A percentile compares a stretch with the other conserved stretches of the same genome.
These are phyloP conservation scores for Caenorhabditis panamensis DNA, from an alignment of 2,888 invertebrate genomes.

Conservation along the genomic window DNA sequence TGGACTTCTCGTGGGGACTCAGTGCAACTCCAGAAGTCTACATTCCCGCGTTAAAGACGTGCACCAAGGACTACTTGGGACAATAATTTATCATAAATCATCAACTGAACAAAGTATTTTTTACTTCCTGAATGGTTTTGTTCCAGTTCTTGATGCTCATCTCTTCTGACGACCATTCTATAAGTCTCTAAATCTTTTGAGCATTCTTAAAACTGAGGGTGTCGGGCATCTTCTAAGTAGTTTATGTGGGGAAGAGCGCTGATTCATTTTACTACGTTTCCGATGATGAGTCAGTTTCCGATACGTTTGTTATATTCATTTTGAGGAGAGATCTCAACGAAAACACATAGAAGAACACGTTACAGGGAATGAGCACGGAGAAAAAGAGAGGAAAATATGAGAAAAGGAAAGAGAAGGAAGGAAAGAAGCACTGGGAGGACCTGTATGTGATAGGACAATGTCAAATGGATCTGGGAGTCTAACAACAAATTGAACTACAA, in stretches of 20 bases:
- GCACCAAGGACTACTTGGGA: slow-evolving; percentile 47
- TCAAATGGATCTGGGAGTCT: background rate
- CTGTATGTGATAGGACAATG: slow-evolving; percentile 3
- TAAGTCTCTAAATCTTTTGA: slow-evolving; percentile 8
- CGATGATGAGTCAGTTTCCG: slow-evolving; percentile 48
- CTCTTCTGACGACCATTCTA: slow-evolving; percentile 5
- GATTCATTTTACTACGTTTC: slow-evolving; percentile 38
- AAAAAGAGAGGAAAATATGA: background rate
- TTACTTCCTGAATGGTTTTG: background rate
- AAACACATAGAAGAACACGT: slow-evolving; percentile 40
- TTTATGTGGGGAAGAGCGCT: slow-evolving; percentile 13
- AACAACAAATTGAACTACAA: slow-evolving; percentile 11
- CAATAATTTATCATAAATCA: background rate
- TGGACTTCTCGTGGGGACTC: slow-evolving; percentile 75
- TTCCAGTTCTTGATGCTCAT: slow-evolving; percentile 6
- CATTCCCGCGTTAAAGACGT: slow-evolving; percentile 61
- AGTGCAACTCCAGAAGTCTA: slow-evolving; percentile 69
- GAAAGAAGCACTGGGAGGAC: slow-evolving; percentile 17
- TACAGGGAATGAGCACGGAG: slow-evolving; percentile 35
- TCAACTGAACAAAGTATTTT: background rate
- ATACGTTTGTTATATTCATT: slow-evolving; percentile 10
- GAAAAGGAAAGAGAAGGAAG: background rate
- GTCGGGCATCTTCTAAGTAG: slow-evolving; percentile 25
- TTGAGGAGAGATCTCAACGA: background rate
- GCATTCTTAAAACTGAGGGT: slow-evolving; percentile 8